phyloP scores from a whole-genome alignment of 2,797 vertebrate genomes.

The Acipenser ruthenus region DNA sequence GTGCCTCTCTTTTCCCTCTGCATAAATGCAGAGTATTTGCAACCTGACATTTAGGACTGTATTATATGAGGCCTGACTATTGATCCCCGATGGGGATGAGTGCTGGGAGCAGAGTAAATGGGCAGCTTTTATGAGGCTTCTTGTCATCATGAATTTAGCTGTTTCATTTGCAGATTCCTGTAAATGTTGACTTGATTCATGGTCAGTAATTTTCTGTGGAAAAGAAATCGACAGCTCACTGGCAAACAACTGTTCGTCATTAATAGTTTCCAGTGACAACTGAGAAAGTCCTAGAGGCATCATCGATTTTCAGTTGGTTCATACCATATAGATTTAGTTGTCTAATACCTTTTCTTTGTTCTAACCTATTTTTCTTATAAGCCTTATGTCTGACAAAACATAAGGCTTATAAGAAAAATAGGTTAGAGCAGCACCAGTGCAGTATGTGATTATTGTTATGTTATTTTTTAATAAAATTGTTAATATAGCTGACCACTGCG shows the following conservation, averaged over 20 bases:
- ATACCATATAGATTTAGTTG: constrained; percentile 44
- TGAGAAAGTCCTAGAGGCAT: constrained; percentile 57
- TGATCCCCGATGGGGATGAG: constrained; percentile 59
- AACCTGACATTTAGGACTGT: constrained; percentile 53
- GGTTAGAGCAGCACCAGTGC: no score
- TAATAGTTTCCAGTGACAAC: constrained; percentile 57
- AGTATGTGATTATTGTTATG: not conserved
- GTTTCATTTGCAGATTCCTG: constrained; percentile 73
- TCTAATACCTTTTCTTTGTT: constrained; percentile 30
- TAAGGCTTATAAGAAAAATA: no score
- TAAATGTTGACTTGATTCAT: constrained; percentile 79
- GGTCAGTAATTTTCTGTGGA: constrained; percentile 62
- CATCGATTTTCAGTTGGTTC: constrained; percentile 53
- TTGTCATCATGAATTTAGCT: constrained; percentile 72
- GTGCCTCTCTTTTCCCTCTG: constrained; percentile 27
- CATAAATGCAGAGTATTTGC: constrained; percentile 54
- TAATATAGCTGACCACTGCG: not conserved
- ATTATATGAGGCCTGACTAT: constrained; percentile 59
- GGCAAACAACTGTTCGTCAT: constrained; percentile 55
- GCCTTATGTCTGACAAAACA: not conserved
- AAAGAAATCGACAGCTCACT: constrained; percentile 46
- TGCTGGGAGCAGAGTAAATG: constrained; percentile 57
- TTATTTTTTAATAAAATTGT: not conserved
- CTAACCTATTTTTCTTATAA: no score
- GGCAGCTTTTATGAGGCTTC: constrained; percentile 64